Evolutionary conservation across 35 echinoderm and acorn worm species (phyloP).

Genomic region (Patiria miniata): DNA sequence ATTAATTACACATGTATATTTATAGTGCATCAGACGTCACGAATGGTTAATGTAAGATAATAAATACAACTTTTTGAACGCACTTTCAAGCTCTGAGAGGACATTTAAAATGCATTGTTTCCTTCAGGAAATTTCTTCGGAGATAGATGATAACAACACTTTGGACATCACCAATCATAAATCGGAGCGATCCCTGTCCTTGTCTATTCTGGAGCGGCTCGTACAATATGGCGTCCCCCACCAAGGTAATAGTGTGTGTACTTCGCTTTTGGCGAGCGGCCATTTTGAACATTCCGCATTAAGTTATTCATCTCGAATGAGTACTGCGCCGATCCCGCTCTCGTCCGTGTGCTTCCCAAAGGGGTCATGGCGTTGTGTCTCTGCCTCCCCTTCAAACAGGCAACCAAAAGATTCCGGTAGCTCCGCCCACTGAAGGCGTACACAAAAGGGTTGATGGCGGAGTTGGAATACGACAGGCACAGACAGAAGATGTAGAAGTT

Average conservation of each 20-base stretch:
- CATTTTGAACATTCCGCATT: constrained; percentile 13
- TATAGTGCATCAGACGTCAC: no score
- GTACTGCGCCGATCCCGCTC: constrained; percentile 6
- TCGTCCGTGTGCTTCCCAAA: neutral
- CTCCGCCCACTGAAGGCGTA: constrained; percentile 93
- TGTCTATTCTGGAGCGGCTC: neutral
- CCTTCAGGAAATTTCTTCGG: no score
- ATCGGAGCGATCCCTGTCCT: neutral
- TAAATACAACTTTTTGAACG: no score
- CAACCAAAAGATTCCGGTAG: constrained; percentile 65
- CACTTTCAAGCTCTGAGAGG: no score
- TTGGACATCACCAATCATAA: no score
- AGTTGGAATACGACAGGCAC: constrained; percentile 91
- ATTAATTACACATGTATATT: no score
- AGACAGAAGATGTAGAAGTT: constrained; percentile 78
- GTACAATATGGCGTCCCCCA: constrained; percentile 4
- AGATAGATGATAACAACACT: no score
- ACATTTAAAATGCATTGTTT: no score
- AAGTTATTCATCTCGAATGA: neutral
- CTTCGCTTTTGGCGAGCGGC: neutral
- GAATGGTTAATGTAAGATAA: no score
- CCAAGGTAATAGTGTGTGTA: neutral
- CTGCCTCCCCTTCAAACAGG: constrained; percentile 29
- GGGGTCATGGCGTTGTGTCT: neutral
- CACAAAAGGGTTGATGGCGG: constrained; percentile 93